phyloP scores from a whole-genome alignment of 2,113 vertebrate genomes.

The Crocuta crocuta region DNA sequence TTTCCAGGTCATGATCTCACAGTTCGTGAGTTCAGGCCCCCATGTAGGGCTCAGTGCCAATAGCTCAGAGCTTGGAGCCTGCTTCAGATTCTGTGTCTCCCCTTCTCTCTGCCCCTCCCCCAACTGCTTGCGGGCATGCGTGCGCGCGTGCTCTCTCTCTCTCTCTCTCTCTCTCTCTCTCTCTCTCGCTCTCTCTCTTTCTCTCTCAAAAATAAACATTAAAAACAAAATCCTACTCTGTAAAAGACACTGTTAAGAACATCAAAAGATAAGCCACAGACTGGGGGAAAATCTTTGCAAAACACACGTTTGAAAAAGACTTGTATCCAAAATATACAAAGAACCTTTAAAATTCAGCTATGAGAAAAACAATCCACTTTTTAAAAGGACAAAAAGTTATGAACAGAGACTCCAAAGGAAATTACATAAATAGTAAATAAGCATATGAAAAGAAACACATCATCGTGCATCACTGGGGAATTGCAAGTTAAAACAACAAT shows the following conservation, averaged over 20 bases:
- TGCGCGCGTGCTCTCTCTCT: too few relatives aligned
- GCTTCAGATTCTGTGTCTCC: too few relatives aligned
- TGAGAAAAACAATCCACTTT: neutral
- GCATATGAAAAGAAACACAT: neutral
- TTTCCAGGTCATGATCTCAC: too few relatives aligned
- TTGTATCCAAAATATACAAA: neutral
- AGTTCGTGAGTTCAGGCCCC: too few relatives aligned
- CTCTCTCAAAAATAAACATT: too few relatives aligned
- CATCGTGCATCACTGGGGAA: neutral
- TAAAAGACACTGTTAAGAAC: neutral
- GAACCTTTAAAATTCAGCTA: neutral
- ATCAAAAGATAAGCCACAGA: neutral
- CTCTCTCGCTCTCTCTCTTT: too few relatives aligned
- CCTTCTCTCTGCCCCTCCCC: too few relatives aligned
- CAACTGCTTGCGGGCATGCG: too few relatives aligned
- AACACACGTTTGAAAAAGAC: neutral
- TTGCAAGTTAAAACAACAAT: neutral
- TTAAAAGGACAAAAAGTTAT: neutral
- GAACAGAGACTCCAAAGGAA: too few relatives aligned
- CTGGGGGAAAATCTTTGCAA: neutral
- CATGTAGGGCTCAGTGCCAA: too few relatives aligned
- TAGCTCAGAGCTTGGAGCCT: too few relatives aligned
- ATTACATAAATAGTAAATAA: neutral
- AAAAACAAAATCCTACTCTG: neutral
- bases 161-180: too few relatives aligned